phyloP scores from a whole-genome alignment of 2,113 vertebrate species.

The Vimba vimba region DNA sequence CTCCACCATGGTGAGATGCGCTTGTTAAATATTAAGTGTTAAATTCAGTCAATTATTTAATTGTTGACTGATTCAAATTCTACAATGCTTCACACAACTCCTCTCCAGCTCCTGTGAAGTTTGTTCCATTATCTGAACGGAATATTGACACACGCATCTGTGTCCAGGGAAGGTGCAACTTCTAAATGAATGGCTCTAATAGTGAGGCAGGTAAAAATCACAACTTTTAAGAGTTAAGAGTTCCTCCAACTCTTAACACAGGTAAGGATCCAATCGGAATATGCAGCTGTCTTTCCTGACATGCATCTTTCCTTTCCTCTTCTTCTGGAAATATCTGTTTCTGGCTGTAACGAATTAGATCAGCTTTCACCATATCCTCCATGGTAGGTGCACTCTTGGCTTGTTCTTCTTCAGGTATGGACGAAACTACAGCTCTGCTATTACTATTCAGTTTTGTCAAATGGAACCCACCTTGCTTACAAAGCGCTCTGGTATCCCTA shows the following conservation, averaged over 20 bases:
- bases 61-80: neutral
- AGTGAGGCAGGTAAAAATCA: neutral
- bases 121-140: neutral
- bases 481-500: neutral
- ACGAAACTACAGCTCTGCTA: constrained; percentile 35
- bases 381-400: constrained; percentile 1
- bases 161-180: neutral
- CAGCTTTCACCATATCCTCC: neutral
- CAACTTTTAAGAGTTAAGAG: neutral
- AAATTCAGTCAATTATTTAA: no score
- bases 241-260: no score
- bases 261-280: neutral
- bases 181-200: neutral
- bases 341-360: neutral
- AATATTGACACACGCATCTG: neutral
- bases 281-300: neutral
- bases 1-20: no score
- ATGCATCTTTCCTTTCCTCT: neutral
- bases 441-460: constrained; percentile 47
- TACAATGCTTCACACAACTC: neutral
- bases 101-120: neutral
- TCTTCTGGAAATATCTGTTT: neutral
- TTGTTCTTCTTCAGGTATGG: constrained; percentile 30
- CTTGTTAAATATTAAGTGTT: no score
- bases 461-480: constrained; percentile 8